Evolutionary conservation across 2,113 vertebrate genomes (phyloP).

Genomic region (Anser cygnoides): DNA sequence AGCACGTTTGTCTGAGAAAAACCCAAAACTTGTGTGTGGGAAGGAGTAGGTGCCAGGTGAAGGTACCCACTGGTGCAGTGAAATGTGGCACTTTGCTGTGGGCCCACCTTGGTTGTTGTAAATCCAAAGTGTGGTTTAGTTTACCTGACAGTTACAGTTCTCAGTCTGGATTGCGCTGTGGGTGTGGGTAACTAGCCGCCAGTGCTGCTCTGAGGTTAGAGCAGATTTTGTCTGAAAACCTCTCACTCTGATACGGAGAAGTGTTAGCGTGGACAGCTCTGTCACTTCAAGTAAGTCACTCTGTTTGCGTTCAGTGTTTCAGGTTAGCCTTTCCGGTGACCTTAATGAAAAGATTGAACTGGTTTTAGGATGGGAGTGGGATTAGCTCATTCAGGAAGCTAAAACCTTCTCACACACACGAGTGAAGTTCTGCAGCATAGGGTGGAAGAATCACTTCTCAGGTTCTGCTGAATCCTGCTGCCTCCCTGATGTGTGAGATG

Average conservation of each 20-base stretch:
- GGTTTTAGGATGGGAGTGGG: neutral
- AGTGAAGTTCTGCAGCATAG: neutral
- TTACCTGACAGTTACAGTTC: neutral
- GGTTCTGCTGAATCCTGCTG: neutral
- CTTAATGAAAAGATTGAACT: neutral
- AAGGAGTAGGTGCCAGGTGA: neutral
- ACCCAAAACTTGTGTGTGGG: neutral
- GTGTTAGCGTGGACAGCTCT: neutral
- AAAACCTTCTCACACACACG: neutral
- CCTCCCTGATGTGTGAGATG: rapidly evolving
- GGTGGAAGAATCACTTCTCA: neutral
- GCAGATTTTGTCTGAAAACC: neutral
- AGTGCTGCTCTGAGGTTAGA: rapidly evolving
- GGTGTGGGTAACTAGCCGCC: neutral
- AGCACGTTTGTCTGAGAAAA: neutral
- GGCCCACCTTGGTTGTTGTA: neutral
- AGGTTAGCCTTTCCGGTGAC: neutral
- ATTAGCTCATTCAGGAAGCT: neutral
- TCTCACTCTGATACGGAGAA: neutral
- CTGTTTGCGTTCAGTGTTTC: neutral
- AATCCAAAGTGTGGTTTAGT: neutral
- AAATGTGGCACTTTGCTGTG: rapidly evolving
- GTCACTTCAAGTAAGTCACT: neutral
- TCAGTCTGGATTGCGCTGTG: neutral
- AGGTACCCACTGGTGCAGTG: neutral